phyloP scores from a whole-genome alignment of 37 sponge, comb jelly and placozoan genomes.

The Dysidea cf. avara region DNA sequence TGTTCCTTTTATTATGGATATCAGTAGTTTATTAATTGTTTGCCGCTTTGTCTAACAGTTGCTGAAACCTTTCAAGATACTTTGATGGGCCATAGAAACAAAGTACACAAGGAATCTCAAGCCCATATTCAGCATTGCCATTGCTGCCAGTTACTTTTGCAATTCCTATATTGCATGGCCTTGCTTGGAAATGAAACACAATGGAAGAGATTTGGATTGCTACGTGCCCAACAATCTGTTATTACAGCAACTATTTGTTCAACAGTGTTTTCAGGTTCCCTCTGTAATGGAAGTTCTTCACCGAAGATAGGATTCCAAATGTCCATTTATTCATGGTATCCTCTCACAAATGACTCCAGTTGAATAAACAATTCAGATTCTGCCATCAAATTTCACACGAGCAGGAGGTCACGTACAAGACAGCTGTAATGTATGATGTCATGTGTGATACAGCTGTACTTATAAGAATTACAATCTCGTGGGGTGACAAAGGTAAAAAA shows the following conservation, averaged over 20 bases:
- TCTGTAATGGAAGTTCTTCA: conserved; percentile 17
- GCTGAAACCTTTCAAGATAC: conserved; percentile 7
- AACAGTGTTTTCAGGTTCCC: conserved; percentile 48
- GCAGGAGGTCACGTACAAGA: too few relatives aligned
- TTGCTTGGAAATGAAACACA: conserved; percentile 27
- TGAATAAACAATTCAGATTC: too few relatives aligned
- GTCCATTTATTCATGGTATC: too few relatives aligned
- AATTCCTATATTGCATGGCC: conserved; percentile 20
- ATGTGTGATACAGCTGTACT: too few relatives aligned
- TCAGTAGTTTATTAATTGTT: background rate
- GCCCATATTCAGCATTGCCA: conserved; percentile 39
- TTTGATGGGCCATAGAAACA: conserved; percentile 14
- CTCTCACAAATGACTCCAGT: too few relatives aligned
- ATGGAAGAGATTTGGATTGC: conserved; percentile 45
- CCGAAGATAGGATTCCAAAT: too few relatives aligned
- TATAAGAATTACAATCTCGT: too few relatives aligned
- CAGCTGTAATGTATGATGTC: too few relatives aligned
- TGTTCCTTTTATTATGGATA: too few relatives aligned
- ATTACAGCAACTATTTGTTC: conserved; percentile 22
- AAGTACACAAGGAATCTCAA: conserved; percentile 23
- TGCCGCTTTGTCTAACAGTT: background rate
- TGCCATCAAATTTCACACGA: too few relatives aligned
- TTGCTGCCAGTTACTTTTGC: conserved; percentile 33
- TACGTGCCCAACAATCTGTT: conserved; percentile 29
- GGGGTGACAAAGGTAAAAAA: too few relatives aligned